These are phyloP conservation scores for Diploscapter pachys DNA, from an alignment of 1,140 invertebrate genomes.

Conservation along the genomic window DNA sequence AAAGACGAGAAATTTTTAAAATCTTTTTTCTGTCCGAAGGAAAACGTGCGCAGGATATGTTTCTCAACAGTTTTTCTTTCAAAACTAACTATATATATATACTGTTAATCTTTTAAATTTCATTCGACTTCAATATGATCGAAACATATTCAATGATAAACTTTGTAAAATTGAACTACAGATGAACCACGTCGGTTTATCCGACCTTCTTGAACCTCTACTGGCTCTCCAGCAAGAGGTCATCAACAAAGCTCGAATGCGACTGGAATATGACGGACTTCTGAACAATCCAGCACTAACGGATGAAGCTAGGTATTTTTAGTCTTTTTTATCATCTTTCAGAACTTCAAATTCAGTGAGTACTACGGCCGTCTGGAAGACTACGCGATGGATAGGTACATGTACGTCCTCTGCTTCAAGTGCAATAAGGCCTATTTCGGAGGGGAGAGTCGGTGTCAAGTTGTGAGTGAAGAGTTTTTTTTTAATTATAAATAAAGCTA, in stretches of 20 bases:
- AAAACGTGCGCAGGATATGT: no score
- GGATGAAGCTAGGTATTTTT: conserved; percentile 9
- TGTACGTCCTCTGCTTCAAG: conserved; percentile 96
- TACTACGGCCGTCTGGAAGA: conserved; percentile 76
- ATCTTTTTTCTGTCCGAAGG: no score
- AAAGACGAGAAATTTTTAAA: no score
- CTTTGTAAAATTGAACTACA: conserved; percentile 48
- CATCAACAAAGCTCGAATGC: conserved; percentile 84
- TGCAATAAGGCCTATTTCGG: conserved; percentile 97
- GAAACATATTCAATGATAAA: no score
- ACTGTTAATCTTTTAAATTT: not conserved
- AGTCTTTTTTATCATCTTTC: no score
- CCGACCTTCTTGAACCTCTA: conserved; percentile 76
- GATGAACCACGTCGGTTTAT: conserved; percentile 77
- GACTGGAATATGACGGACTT: conserved; percentile 91
- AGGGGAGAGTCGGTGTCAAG: conserved; percentile 90
- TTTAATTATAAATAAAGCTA: no score
- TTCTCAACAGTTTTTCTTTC: no score
- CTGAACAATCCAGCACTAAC: conserved; percentile 61
- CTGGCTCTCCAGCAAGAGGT: conserved; percentile 82
- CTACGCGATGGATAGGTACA: conserved; percentile 93
- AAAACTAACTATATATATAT: no score
- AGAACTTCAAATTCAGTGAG: conserved; percentile 29
- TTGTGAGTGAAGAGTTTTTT: conserved; percentile 62
- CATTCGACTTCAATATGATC: conserved; percentile 1